Conservation (phyloP, 1,140 invertebrate genomes). For the Nylanderia fulva region DNA sequence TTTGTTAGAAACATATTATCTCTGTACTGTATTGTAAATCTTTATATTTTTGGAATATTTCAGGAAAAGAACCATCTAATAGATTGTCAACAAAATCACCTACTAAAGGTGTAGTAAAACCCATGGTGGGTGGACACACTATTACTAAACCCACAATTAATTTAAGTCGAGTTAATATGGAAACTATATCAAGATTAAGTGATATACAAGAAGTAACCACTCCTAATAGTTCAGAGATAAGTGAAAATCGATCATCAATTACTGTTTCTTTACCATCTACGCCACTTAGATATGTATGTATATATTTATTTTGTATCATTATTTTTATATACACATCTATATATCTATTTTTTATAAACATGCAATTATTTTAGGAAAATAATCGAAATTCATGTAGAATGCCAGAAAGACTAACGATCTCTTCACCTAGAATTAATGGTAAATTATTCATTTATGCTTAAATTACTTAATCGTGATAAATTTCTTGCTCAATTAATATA, state of each 20-base stretch:
- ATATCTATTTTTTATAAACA: slow-evolving; percentile 1
- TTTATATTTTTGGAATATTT: slow-evolving; percentile 28
- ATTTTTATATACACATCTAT: neutral
- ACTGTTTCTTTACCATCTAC: slow-evolving; percentile 14
- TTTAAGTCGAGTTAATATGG: slow-evolving; percentile 83
- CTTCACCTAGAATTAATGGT: slow-evolving; percentile 74
- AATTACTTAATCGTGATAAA: neutral
- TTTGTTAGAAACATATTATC: neutral
- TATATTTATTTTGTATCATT: slow-evolving; percentile 1
- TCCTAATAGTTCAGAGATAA: slow-evolving; percentile 52
- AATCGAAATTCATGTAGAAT: slow-evolving; percentile 66
- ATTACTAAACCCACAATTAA: slow-evolving; percentile 85
- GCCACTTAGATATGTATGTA: slow-evolving; percentile 62
- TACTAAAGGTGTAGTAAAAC: slow-evolving; percentile 83
- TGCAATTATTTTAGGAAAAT: slow-evolving; percentile 71
- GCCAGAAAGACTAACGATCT: slow-evolving; percentile 75
- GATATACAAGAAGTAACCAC: slow-evolving; percentile 78
- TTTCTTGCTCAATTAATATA: neutral
- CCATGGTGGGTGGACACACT: slow-evolving; percentile 84
- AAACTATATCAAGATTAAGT: slow-evolving; percentile 78
- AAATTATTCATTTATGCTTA: slow-evolving; percentile 12
- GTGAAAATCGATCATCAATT: slow-evolving; percentile 34
- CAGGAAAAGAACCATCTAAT: slow-evolving; percentile 73
- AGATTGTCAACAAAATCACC: slow-evolving; percentile 80
- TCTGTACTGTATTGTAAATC: neutral